Base-by-base conservation (phyloP, 2,888 invertebrate genomes). In the Euclidia mi region DNA sequence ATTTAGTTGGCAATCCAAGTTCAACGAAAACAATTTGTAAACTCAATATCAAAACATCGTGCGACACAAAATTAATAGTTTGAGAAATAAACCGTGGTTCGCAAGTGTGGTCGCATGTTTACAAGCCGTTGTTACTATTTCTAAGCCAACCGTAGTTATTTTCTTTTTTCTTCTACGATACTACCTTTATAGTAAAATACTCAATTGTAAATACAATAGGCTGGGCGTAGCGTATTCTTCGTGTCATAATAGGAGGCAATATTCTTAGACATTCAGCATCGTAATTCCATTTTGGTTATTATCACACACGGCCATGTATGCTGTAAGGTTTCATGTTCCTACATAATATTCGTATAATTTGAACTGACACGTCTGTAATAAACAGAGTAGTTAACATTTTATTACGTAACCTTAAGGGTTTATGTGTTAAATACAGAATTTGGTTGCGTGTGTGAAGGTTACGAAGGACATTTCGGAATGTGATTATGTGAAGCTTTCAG, bases 51-150 rank as follows among this genome's bases (percentile, higher is more conserved):
- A 35, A 42, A 28, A 35, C 35, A 18, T 12, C 17, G 17, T 25
- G 17, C 1, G 4, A 18, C 11, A 11, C 32, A 32, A 38, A 52
- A 25, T 29, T 12, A 46, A 12, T 46, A 46, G 10, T 34, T 53
- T 4, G 12, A n/a, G 17, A 15, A n/a, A 35, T 17, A 32, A 45
- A 38, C 12, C 41, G 11, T 25, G 35, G 34, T 12, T 20, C 35
- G 34, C 42, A 42, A 38, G 41, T 42, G 10, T 15, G 28, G 25
- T 71, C 48, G 71, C 71, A 63, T 71, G 71, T 55, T 56, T 20
- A 43, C 15, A 0, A 40, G 43, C 40, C 56, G 52, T 71, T 62
- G 7, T 44, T 29, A 41, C 34, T 50, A 56, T 46, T 44, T 17
- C 32, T 32, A 15, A 17, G 55, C 51, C 44, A 6, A 15, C 25